Evolutionary conservation across 2,797 vertebrate species (phyloP), one percentile per base, ranked within the genome.

Genomic region (Emys orbicularis): DNA sequence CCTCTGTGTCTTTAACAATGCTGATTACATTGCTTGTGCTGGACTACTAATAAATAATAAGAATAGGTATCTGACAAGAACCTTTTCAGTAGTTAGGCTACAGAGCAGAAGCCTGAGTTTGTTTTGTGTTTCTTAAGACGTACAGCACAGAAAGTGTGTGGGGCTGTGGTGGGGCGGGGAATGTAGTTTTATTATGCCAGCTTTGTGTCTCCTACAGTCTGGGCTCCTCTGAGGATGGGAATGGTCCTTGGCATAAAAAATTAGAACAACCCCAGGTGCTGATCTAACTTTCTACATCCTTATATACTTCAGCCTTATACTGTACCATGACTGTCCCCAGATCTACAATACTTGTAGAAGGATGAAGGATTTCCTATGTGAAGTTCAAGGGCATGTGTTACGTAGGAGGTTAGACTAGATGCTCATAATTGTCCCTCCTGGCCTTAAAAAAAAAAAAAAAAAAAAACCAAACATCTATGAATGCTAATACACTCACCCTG

Each of bases 381-480:
- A 77, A 16, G 27, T 5, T 77, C 41, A 44, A 25, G 44, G 44
- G 27, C 25, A 15, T 77, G 27, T 31, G 25, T 27, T 49, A 47
- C 18, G 7, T 2, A 31, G 21, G 82, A 49, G 1, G 5, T 21
- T 27, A 16, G 4, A 21, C 19, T 3, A 79, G 59, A 53, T 29
- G 18, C 44, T 84, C 16, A 3, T 3, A 1, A 81, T 82, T 81
- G 41, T 88, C 34, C 6, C 83, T 11, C n/a, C 50, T 86, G 57
- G 18, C 21, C 19, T 90, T 82, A 86, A 82, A 54, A 25, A 50
- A 50, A 15, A 16, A 50, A 50, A 41, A 41, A 41, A 41, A 41
- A 41, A 41, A 41, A 5, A 44, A 44, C 3, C 47, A 41, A 41
- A 41, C 41, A 0, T 0, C 13, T 83, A 65, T 25, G 59, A 13